Evolutionary conservation across 1,140 invertebrate genomes (phyloP).

Genomic region (Vollenhovia emeryi): DNA sequence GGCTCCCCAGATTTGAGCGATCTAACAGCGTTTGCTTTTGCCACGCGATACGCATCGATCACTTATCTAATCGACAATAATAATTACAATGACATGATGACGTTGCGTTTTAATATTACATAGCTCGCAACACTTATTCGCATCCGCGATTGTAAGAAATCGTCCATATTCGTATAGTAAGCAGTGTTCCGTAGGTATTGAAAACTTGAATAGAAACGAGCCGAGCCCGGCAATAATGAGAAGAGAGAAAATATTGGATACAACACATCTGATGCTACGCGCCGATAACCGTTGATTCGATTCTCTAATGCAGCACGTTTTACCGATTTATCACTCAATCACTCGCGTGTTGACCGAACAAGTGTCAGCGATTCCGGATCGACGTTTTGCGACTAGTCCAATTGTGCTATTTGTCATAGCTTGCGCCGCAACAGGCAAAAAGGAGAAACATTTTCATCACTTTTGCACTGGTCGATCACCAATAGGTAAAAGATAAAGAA

Average conservation of each 20-base stretch:
- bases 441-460: background rate
- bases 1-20: conserved; percentile 9
- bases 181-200: conserved; percentile 40
- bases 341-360: background rate
- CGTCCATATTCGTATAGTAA: conserved; percentile 17
- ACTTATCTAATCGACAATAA: conserved; percentile 38
- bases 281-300: background rate
- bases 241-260: conserved; percentile 3
- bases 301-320: background rate
- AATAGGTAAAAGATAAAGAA: background rate
- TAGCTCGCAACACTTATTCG: conserved; percentile 43
- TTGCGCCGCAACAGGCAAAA: background rate
- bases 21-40: conserved; percentile 7
- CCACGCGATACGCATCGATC: conserved; percentile 8
- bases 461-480: conserved; percentile 9
- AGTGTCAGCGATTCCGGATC: background rate
- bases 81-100: conserved; percentile 47
- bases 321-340: background rate
- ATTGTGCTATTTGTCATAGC: background rate
- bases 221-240: conserved; percentile 22
- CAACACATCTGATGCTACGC: background rate
- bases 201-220: conserved; percentile 23
- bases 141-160: conserved; percentile 37
- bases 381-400: background rate
- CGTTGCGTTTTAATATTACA: conserved; percentile 50